Conservation (phyloP, 1,140 invertebrate genomes). For the Vollenhovia emeryi region DNA sequence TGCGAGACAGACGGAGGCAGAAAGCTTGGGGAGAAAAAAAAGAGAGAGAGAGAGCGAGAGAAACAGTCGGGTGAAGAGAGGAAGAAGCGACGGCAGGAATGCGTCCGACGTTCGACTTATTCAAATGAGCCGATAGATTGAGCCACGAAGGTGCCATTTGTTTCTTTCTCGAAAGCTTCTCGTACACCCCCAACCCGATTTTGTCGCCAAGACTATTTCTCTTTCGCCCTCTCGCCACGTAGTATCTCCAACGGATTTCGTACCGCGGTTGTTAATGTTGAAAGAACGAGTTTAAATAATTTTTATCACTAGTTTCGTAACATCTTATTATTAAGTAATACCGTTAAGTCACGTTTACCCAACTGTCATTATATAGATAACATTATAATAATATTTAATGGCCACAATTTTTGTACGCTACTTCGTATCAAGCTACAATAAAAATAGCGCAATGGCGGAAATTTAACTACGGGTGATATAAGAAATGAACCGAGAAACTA, state of each 20-base stretch:
- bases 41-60: neutral
- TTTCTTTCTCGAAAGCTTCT: conserved; percentile 74
- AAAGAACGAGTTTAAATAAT: neutral
- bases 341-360: neutral
- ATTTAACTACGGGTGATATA: neutral
- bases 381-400: neutral
- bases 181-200: conserved; percentile 53
- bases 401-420: neutral
- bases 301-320: neutral
- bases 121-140: conserved; percentile 82
- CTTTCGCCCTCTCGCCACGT: conserved; percentile 34
- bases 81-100: conserved; percentile 20
- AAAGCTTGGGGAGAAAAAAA: neutral
- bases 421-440: neutral
- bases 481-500: conserved; percentile 18
- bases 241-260: conserved; percentile 16
- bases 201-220: conserved; percentile 53
- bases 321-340: neutral
- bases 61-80: neutral
- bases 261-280: conserved; percentile 24
- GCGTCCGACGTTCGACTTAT: conserved; percentile 75
- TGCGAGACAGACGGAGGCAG: conserved; percentile 3
- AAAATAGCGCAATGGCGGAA: neutral
- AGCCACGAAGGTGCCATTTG: conserved; percentile 79
- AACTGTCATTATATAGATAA: neutral